A percentile compares a stretch with the other conserved stretches of the same genome.
These are phyloP conservation scores for Cerastoderma edule DNA, from an alignment of 2,888 invertebrate genomes.

Conservation along the genomic window DNA sequence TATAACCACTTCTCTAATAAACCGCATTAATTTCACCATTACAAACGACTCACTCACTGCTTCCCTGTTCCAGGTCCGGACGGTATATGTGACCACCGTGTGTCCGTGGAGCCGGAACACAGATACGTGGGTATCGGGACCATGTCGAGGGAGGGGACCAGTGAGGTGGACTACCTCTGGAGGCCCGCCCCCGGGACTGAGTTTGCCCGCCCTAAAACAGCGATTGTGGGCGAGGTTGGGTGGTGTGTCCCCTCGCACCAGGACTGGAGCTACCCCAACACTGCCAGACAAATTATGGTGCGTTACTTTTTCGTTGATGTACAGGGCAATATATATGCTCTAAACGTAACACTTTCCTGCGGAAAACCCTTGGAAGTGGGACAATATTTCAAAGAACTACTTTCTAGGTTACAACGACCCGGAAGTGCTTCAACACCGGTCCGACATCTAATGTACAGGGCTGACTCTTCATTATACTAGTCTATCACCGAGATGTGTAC, in stretches of 20 bases:
- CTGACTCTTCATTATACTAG: no score
- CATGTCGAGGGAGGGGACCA: slow-evolving; percentile 73
- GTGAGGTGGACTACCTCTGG: slow-evolving; percentile 76
- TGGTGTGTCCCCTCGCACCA: slow-evolving; percentile 71
- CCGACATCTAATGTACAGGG: no score
- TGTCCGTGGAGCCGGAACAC: slow-evolving; percentile 70
- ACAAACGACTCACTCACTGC: no score
- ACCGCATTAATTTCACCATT: no score
- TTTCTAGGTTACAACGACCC: no score
- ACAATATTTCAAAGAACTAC: no score
- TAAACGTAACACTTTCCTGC: no score
- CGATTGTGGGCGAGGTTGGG: slow-evolving; percentile 76
- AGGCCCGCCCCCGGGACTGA: slow-evolving; percentile 72
- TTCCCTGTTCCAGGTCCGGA: slow-evolving; percentile 75
- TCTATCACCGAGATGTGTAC: no score
- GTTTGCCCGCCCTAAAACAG: slow-evolving; percentile 69
- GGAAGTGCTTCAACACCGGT: no score
- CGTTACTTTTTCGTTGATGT: slow-evolving; percentile 22
- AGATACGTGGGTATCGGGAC: slow-evolving; percentile 75
- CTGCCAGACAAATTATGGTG: slow-evolving; percentile 77
- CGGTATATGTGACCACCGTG: slow-evolving; percentile 71
- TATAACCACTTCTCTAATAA: no score
- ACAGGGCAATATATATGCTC: no score
- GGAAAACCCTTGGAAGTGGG: no score
- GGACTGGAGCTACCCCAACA: slow-evolving; percentile 64